Base-by-base conservation (phyloP, 2,888 invertebrate genomes). In the Macrophya alboannulata region DNA sequence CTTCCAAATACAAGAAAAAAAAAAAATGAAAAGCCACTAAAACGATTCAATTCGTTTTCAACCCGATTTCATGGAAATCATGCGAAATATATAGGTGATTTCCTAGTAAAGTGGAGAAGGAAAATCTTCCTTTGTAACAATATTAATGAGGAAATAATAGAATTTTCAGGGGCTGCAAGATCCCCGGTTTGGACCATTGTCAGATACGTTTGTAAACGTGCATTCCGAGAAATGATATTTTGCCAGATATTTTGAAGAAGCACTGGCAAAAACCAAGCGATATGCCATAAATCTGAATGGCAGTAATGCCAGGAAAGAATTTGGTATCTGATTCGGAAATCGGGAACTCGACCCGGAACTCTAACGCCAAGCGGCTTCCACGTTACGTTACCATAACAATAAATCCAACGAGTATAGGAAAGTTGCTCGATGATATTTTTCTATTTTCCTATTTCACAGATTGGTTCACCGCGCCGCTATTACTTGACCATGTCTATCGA, bases 311-410 rank as follows among this genome's bases (percentile, higher is more conserved):
- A 86, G 90, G 88, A 89, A 91, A 90, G 89, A 89, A 88, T 89
- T 88, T 88, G 87, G 87, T 88, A 88, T 89, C 90, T 89, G 88
- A 90, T 90, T 88, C 90, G 90, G 90, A 91, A 91, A 91, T 90
- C 90, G 90, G 88, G 88, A 89, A 88, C 88, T 88, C 89, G 87
- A 87, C 84, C 87, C 89, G 91, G 89, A 90, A 91, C 87, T 87
- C 88, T 88, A 89, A 88, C 88, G 89, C 89, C 90, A 90, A 90
- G 86, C 88, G 87, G 89, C 88, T 90, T 90, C 90, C 90, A 90
- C 87, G 87, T 89, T 89, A 89, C 90, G 90, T 90, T 90, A 90
- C 89, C 90, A 89, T 91, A 90, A 90, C 89, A 88, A 90, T 91
- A 91, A 90, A 91, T 91, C 87, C 86, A 86, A 84, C 86, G 88